These are phyloP conservation scores for Mesopsocus fuscifrons DNA, from an alignment of 2,888 invertebrate genomes.

Conservation along the genomic window DNA sequence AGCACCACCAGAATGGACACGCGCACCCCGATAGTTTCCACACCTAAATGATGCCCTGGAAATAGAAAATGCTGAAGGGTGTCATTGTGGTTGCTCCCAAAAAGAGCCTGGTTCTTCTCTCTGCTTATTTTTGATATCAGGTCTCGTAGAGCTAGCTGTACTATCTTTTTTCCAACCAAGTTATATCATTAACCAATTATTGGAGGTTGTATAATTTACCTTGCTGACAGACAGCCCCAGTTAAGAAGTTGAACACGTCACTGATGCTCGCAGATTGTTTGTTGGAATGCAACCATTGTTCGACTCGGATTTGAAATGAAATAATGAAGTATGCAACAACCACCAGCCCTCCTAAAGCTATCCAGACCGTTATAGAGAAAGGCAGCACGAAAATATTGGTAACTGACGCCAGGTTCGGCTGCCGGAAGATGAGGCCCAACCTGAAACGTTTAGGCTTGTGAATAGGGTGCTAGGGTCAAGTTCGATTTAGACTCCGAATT, in stretches of 20 bases:
- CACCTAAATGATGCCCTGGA: background rate
- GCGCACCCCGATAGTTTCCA: conserved; percentile 23
- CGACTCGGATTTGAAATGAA: conserved; percentile 7
- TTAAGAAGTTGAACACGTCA: conserved; percentile 33
- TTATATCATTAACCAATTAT: too few relatives aligned
- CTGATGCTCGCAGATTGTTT: conserved; percentile 17
- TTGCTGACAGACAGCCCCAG: conserved; percentile 41
- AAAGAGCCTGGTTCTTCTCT: too few relatives aligned
- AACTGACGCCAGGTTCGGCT: conserved; percentile 49
- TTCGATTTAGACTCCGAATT: too few relatives aligned
- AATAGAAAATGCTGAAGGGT: too few relatives aligned
- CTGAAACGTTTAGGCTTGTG: too few relatives aligned
- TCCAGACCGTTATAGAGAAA: conserved; percentile 45
- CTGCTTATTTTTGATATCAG: too few relatives aligned
- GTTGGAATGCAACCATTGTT: conserved; percentile 6
- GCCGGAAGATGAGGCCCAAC: conserved; percentile 47
- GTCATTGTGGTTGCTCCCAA: too few relatives aligned
- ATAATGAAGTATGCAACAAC: conserved; percentile 2
- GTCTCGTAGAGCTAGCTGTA: too few relatives aligned
- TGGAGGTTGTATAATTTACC: too few relatives aligned
- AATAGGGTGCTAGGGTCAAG: too few relatives aligned
- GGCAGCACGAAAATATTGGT: conserved; percentile 50
- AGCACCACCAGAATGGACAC: conserved; percentile 42
- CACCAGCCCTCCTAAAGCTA: conserved; percentile 24
- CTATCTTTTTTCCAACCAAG: too few relatives aligned